Evolutionary conservation across 2,888 invertebrate species (phyloP).

Genomic region (Stegophylla sp.): DNA sequence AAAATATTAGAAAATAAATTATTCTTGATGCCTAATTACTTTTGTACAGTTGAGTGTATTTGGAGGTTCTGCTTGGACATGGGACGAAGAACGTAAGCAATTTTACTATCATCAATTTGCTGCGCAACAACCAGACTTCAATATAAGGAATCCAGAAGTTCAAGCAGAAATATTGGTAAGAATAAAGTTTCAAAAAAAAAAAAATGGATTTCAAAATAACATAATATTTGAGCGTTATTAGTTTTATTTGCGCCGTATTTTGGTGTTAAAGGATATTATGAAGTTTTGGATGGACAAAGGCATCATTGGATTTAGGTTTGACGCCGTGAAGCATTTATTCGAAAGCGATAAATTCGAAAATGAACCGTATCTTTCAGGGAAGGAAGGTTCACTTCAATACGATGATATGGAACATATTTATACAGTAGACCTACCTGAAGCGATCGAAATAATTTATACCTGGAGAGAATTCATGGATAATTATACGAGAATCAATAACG

Average conservation of each 20-base stretch:
- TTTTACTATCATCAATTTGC: constrained; percentile 84
- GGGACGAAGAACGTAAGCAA: constrained; percentile 71
- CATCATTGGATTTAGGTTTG: constrained; percentile 53
- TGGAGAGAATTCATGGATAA: constrained; percentile 22
- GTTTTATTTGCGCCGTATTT: background rate
- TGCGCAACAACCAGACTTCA: constrained; percentile 79
- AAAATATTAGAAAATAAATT: no score
- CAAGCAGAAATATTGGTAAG: constrained; percentile 72
- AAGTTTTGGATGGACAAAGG: constrained; percentile 58
- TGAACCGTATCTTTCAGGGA: background rate
- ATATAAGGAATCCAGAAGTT: constrained; percentile 74
- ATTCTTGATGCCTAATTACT: no score
- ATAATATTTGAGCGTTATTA: background rate
- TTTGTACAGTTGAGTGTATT: constrained; percentile 53
- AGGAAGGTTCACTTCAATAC: background rate
- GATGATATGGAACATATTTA: constrained; percentile 23
- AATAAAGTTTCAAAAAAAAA: background rate
- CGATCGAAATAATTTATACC: constrained; percentile 27
- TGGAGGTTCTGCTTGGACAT: constrained; percentile 77
- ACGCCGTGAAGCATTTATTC: constrained; percentile 53
- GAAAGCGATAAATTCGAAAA: constrained; percentile 30
- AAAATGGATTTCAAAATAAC: no score
- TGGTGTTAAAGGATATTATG: constrained; percentile 39
- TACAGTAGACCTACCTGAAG: constrained; percentile 56
- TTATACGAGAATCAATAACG: background rate